Evolutionary conservation across 2,888 invertebrate species (phyloP).

Genomic region (Hydraecia micacea): DNA sequence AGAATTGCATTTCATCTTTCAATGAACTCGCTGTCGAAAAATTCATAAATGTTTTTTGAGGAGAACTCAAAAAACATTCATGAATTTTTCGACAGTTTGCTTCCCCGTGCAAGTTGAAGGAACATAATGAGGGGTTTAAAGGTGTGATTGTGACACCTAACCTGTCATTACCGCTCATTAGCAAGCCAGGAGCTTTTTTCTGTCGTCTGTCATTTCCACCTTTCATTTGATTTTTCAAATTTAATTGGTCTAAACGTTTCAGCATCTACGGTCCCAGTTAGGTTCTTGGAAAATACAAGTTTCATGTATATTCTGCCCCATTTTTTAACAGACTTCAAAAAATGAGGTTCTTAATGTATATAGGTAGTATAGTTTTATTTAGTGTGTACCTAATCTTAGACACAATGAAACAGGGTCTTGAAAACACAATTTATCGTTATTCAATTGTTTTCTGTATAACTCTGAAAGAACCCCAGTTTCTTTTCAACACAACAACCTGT

Average conservation of each 20-base stretch:
- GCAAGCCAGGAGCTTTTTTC: conserved; percentile 4
- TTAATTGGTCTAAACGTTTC: background rate
- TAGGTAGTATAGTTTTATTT: no score
- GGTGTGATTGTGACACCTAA: conserved; percentile 48
- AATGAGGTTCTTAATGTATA: no score
- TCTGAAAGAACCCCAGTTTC: background rate
- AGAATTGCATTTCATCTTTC: background rate
- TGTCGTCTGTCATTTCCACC: background rate
- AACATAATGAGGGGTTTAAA: conserved; percentile 31
- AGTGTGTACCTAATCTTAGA: no score
- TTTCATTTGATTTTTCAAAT: conserved; percentile 5
- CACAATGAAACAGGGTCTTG: no score
- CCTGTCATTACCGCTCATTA: conserved; percentile 48
- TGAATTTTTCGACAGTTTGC: background rate
- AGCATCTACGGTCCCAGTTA: no score
- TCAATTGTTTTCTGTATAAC: conserved; percentile 15
- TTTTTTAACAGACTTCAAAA: no score
- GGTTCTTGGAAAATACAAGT: no score
- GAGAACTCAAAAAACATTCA: background rate
- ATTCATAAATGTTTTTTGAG: no score
- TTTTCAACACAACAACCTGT: conserved; percentile 33
- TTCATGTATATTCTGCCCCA: no score
- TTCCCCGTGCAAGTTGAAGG: conserved; percentile 11
- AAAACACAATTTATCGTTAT: background rate
- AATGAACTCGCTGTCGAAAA: background rate